These are phyloP conservation scores for Danaus chrysippus DNA, from an alignment of 2,888 invertebrate species.

Conservation along the genomic window DNA sequence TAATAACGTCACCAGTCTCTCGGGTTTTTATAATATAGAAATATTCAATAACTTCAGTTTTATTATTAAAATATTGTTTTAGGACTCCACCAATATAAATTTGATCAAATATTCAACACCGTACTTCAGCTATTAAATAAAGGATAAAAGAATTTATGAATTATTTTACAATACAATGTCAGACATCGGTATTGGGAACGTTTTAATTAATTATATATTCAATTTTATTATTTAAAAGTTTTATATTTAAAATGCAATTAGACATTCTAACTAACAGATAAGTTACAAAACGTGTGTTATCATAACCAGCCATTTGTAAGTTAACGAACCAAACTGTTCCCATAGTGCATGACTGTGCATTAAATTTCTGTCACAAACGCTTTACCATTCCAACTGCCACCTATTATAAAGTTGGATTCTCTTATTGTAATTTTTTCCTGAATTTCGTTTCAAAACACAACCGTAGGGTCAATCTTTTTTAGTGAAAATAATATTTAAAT, in stretches of 20 bases:
- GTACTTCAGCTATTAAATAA: constrained; percentile 5
- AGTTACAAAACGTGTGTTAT: too few relatives aligned
- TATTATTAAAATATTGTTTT: constrained; percentile 18
- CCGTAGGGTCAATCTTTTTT: too few relatives aligned
- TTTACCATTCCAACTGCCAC: constrained; percentile 17
- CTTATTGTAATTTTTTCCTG: too few relatives aligned
- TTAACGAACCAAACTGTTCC: constrained; percentile 21
- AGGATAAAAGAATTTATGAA: not conserved
- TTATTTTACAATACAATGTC: not conserved
- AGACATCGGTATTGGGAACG: not conserved
- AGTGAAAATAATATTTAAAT: too few relatives aligned
- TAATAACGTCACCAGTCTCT: constrained; percentile 22
- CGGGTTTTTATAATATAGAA: constrained; percentile 16
- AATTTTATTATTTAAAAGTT: too few relatives aligned
- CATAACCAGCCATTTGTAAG: constrained; percentile 14
- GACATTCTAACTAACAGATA: too few relatives aligned
- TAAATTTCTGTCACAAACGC: constrained; percentile 27
- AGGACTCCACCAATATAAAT: constrained; percentile 10
- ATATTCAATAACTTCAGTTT: constrained; percentile 21
- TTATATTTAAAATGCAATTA: too few relatives aligned
- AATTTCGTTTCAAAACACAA: too few relatives aligned
- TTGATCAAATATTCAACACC: constrained; percentile 1
- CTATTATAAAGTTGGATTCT: constrained; percentile 11
- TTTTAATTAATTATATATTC: too few relatives aligned
- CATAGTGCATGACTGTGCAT: constrained; percentile 31